Evolutionary conservation across 1,140 invertebrate genomes (phyloP), one percentile per base, ranked within the genome.

Genomic region (Dreissena polymorpha): DNA sequence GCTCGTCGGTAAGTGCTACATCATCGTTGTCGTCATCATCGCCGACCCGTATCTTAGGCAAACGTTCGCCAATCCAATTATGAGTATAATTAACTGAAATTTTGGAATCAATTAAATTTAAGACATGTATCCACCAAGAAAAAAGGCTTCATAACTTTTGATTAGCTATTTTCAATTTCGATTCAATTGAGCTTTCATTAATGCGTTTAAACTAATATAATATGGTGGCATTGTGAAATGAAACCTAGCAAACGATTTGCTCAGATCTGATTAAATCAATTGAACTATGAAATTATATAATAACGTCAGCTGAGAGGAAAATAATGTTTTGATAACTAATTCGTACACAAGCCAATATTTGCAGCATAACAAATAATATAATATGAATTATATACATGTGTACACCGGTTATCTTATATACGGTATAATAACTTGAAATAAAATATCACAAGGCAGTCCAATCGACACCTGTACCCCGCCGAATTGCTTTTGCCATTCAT

Each of bases 81-180:
- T 53, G 65, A 0, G 76, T 65, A 79, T 29, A 79, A 49, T 70
- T 69, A 27, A 79, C 76, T 79, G 23, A 39, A 69, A 70, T 25
- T 18, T 49, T 13, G 64, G 21, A 63, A n/a, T 70, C 25, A 53
- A 72, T 23, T 14, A 72, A 21, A 3, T 16, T 21, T 29, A n/a
- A n/a, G n/a, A n/a, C n/a, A n/a, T n/a, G n/a, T n/a, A n/a, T n/a
- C n/a, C n/a, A n/a, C n/a, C n/a, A n/a, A n/a, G n/a, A n/a, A n/a
- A n/a, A n/a, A n/a, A n/a, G n/a, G n/a, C n/a, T n/a, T n/a, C n/a
- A n/a, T n/a, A n/a, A n/a, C n/a, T n/a, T n/a, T n/a, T n/a, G n/a
- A n/a, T n/a, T n/a, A n/a, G n/a, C n/a, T n/a, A n/a, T n/a, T n/a
- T n/a, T n/a, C n/a, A n/a, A 68, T 16, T 23, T 68, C 51, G 13